Conservation (phyloP, 92 coral and sea anemone genomes). For the Umimayanthus chanpuru region DNA sequence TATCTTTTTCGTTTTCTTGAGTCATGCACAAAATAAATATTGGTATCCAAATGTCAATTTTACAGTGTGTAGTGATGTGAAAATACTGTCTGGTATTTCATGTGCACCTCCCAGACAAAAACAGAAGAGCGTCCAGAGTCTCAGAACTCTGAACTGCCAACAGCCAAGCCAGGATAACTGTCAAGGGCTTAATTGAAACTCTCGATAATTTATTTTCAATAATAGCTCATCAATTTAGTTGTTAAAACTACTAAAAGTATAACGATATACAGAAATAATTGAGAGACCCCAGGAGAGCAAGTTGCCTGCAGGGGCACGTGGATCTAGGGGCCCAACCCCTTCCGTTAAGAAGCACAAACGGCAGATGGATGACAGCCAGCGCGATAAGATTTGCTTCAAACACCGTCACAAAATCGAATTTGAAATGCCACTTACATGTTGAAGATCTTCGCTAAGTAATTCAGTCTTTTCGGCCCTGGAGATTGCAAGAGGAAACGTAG, state of each 20-base stretch:
- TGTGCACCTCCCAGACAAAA: too few species aligned
- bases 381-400: conserved; percentile 20
- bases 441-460: conserved; percentile 93
- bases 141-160: too few species aligned
- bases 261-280: neutral
- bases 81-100: too few species aligned
- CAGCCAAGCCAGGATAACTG: too few species aligned
- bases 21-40: too few species aligned
- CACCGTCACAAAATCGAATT: neutral
- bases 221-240: neutral
- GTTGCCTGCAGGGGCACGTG: conserved; percentile 33
- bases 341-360: neutral
- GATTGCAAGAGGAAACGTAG: neutral
- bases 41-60: too few species aligned
- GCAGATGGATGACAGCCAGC: conserved; percentile 31
- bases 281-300: conserved; percentile 22
- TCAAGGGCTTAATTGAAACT: too few species aligned
- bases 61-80: too few species aligned
- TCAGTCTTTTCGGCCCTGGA: conserved; percentile 98
- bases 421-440: conserved; percentile 73
- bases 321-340: conserved; percentile 29
- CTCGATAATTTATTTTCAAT: neutral
- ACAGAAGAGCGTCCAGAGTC: too few species aligned
- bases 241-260: too few species aligned
- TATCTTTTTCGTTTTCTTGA: too few species aligned